Percentiles rank a stretch among this genome's conserved stretches.
These are phyloP conservation scores for Cylloceria caligata DNA, from an alignment of 2,888 invertebrate genomes.

Conservation along the genomic window DNA sequence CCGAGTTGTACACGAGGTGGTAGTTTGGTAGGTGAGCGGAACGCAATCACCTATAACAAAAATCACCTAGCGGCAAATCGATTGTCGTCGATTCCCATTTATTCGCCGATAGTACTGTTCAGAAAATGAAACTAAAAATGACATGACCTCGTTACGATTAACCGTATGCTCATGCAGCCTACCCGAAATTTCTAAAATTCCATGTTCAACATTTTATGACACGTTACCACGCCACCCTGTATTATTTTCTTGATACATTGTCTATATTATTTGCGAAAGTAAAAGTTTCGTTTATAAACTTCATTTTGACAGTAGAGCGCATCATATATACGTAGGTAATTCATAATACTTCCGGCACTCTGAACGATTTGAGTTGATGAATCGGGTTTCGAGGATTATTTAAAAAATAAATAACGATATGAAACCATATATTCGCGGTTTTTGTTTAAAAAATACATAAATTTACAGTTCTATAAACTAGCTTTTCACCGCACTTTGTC, in stretches of 20 bases:
- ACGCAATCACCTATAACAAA: slow-evolving; percentile 67
- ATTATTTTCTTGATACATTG: slow-evolving; percentile 8
- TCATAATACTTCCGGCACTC: slow-evolving; percentile 58
- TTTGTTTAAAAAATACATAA: slow-evolving; percentile 69
- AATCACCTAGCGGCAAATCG: slow-evolving; percentile 32
- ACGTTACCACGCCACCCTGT: slow-evolving; percentile 7
- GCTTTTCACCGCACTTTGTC: slow-evolving; percentile 48
- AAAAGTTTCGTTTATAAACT: slow-evolving; percentile 8
- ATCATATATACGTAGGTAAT: slow-evolving; percentile 35
- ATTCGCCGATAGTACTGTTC: slow-evolving; percentile 31
- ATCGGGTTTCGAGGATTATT: slow-evolving; percentile 50
- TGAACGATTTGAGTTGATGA: slow-evolving; percentile 33
- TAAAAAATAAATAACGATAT: slow-evolving; percentile 75
- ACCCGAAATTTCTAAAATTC: slow-evolving; percentile 22
- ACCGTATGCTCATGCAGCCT: slow-evolving; percentile 20
- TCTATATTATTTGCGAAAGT: not conserved
- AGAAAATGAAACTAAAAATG: slow-evolving; percentile 48
- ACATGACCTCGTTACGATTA: slow-evolving; percentile 26
- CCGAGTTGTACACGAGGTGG: no score
- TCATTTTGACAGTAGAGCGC: slow-evolving; percentile 5
- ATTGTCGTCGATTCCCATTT: not conserved
- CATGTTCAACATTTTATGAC: slow-evolving; percentile 26
- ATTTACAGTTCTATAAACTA: slow-evolving; percentile 71
- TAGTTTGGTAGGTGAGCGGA: slow-evolving; percentile 56
- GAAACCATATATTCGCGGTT: slow-evolving; percentile 71